phyloP scores from a whole-genome alignment of 2,113 vertebrate genomes.

The Lagopus leucura region DNA sequence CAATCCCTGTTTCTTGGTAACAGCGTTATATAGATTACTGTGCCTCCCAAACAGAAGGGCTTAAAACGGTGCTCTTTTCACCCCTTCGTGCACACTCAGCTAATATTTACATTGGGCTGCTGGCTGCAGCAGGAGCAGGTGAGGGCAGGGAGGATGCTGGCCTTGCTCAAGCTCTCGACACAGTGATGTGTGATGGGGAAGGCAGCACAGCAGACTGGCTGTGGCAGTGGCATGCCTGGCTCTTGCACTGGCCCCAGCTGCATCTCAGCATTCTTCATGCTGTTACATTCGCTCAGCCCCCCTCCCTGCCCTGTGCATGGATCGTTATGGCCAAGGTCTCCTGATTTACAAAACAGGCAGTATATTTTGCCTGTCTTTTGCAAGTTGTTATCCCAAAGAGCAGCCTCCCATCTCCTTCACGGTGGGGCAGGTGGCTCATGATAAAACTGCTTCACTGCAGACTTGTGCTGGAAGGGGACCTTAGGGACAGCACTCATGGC shows the following conservation, averaged over 20 bases:
- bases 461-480: neutral
- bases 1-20: conserved; percentile 46
- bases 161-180: neutral
- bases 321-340: neutral
- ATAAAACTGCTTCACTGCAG: neutral
- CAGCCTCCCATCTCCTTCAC: neutral
- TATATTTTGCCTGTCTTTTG: neutral
- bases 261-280: neutral
- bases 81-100: neutral
- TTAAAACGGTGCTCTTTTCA: conserved; percentile 33
- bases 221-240: neutral
- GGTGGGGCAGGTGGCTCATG: neutral
- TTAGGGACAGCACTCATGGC: neutral
- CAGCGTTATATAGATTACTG: conserved; percentile 4
- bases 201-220: fast-evolving
- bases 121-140: neutral
- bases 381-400: neutral
- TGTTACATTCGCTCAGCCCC: neutral
- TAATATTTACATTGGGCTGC: conserved; percentile 46
- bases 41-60: neutral
- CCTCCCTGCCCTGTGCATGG: neutral
- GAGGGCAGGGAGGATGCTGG: neutral
- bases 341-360: neutral
- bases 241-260: neutral
- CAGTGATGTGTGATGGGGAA: neutral